Evolutionary conservation across 1,140 invertebrate genomes (phyloP).

Genomic region (Leptinotarsa undecemlineata): DNA sequence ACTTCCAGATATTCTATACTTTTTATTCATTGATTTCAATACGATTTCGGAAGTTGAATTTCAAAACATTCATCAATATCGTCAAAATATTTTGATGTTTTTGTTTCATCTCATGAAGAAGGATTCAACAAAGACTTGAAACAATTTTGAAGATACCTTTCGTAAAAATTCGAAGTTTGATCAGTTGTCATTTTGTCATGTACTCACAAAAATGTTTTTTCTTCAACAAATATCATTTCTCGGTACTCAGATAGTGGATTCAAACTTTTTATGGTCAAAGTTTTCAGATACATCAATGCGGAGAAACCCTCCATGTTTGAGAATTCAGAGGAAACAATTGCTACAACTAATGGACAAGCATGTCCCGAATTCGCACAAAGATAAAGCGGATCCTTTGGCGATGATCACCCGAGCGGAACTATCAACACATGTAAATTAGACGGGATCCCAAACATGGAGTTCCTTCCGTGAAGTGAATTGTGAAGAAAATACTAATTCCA

Average conservation of each 20-base stretch:
- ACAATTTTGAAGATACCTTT: too few species aligned
- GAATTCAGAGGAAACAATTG: neutral
- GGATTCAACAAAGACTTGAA: too few species aligned
- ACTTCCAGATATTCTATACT: too few species aligned
- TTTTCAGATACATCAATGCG: neutral
- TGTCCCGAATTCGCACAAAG: neutral
- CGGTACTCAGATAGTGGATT: neutral
- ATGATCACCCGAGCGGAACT: neutral
- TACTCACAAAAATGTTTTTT: too few species aligned
- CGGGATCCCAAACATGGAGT: neutral
- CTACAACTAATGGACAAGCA: neutral
- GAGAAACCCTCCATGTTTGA: too few species aligned
- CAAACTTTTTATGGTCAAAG: neutral
- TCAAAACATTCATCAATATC: too few species aligned
- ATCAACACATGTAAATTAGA: conserved; percentile 6
- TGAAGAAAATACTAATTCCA: neutral
- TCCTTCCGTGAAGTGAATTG: neutral
- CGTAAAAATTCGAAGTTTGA: neutral
- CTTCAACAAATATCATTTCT: too few species aligned
- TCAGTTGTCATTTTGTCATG: neutral
- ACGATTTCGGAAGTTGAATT: too few species aligned
- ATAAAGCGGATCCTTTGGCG: neutral
- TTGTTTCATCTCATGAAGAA: too few species aligned
- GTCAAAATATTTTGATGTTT: too few species aligned
- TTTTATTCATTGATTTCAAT: too few species aligned